phyloP scores from a whole-genome alignment of 1,140 invertebrate species.

The Meloidogyne hapla region DNA sequence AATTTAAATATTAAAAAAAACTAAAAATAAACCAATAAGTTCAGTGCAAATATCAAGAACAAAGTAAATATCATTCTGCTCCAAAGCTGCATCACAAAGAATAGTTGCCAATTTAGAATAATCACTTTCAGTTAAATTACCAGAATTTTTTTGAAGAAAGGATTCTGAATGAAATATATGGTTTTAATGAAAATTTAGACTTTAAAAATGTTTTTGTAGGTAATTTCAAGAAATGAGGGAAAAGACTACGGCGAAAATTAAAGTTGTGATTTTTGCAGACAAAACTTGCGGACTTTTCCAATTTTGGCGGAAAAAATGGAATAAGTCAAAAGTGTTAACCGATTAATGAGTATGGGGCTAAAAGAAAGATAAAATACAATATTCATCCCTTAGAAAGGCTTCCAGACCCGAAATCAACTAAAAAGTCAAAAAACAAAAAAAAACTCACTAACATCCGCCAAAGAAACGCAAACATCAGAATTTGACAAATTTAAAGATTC shows the following conservation, averaged over 20 bases:
- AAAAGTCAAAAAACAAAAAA: slow-evolving; percentile 24
- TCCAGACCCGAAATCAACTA: slow-evolving; percentile 8
- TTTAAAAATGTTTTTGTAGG: no score
- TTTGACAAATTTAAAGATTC: slow-evolving; percentile 28
- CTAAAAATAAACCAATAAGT: slow-evolving; percentile 32
- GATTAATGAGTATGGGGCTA: no score
- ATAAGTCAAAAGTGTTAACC: not conserved
- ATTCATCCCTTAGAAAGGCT: not conserved
- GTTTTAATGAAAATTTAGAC: no score
- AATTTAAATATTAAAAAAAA: not conserved
- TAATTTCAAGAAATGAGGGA: no score
- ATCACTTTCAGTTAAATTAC: slow-evolving; percentile 22
- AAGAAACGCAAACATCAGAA: slow-evolving; percentile 27
- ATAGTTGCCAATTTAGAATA: slow-evolving; percentile 1
- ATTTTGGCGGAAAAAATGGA: not conserved
- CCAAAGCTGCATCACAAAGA: slow-evolving; percentile 25
- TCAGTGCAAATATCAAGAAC: slow-evolving; percentile 31
- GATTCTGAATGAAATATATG: slow-evolving; percentile 17
- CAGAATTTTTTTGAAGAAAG: slow-evolving; percentile 26
- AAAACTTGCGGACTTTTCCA: slow-evolving; percentile 18
- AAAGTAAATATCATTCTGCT: slow-evolving; percentile 36
- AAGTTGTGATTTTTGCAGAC: not conserved
- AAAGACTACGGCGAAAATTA: no score
- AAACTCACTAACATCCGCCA: slow-evolving; percentile 35
- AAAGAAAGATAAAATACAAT: slow-evolving; percentile 15